Evolutionary conservation across 2,113 vertebrate species (phyloP).

Genomic region (Barnardius zonarius): DNA sequence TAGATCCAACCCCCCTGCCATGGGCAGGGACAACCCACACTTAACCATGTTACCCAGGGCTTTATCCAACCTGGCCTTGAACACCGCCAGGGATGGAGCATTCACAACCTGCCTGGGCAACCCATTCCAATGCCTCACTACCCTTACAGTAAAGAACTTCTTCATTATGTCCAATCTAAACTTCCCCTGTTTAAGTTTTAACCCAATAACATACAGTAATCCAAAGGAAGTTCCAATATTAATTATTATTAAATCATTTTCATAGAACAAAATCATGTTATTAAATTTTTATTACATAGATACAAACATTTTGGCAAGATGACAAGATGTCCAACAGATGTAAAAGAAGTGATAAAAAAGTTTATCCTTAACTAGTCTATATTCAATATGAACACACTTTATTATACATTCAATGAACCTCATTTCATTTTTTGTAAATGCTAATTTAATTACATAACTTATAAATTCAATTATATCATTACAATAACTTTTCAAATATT

Average conservation of each 20-base stretch:
- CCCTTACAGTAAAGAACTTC: too few relatives aligned
- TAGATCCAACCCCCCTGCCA: too few relatives aligned
- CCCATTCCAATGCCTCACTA: too few relatives aligned
- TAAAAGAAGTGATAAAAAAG: background rate
- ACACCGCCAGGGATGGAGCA: too few relatives aligned
- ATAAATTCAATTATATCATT: background rate
- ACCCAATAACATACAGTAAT: too few relatives aligned
- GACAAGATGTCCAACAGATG: background rate
- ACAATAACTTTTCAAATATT: background rate
- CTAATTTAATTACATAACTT: background rate
- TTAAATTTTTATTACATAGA: background rate
- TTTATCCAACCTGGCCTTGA: too few relatives aligned
- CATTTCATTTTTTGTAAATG: background rate
- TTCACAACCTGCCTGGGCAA: too few relatives aligned
- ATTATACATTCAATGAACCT: background rate
- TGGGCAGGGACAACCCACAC: too few relatives aligned
- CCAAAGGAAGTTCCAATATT: background rate
- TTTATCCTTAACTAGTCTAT: background rate
- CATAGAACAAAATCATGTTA: background rate
- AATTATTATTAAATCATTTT: background rate
- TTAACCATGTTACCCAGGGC: too few relatives aligned
- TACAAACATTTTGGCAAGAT: background rate
- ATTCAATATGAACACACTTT: background rate
- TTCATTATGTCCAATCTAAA: too few relatives aligned
- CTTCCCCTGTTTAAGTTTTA: too few relatives aligned